A percentile compares a stretch with the other conserved stretches of the same genome.
These are phyloP conservation scores for Athene cunicularia DNA, from an alignment of 2,113 vertebrate genomes.

Conservation along the genomic window DNA sequence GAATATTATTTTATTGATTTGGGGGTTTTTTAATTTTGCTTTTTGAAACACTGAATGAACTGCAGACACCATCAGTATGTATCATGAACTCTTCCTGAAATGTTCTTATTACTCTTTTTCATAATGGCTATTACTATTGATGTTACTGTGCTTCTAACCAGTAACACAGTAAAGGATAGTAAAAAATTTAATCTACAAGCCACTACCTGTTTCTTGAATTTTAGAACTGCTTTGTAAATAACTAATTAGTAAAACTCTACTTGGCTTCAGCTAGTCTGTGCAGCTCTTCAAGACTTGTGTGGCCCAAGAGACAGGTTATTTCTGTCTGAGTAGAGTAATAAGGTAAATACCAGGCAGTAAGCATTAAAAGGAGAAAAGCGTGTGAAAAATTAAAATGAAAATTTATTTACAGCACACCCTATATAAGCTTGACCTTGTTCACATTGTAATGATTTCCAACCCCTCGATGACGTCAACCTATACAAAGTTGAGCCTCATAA, in stretches of 20 bases:
- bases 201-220: not conserved
- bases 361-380: not conserved
- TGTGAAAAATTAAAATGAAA: conserved; percentile 32
- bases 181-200: not conserved
- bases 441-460: conserved; percentile 22
- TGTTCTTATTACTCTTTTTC: not conserved
- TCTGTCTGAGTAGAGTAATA: not conserved
- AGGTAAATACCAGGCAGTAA: not conserved
- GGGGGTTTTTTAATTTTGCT: accelerated
- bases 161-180: not conserved
- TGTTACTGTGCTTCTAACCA: not conserved
- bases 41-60: not conserved
- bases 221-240: not conserved
- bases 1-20: not conserved
- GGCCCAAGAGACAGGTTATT: not conserved
- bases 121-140: not conserved
- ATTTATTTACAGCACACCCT: not conserved
- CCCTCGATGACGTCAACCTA: not conserved
- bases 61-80: not conserved
- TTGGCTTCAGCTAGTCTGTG: not conserved
- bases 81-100: not conserved
- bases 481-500: conserved; percentile 16
- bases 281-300: not conserved
- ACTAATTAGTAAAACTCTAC: not conserved
- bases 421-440: not conserved